phyloP scores from a whole-genome alignment of 2,888 invertebrate species.

The Nineta flava region DNA sequence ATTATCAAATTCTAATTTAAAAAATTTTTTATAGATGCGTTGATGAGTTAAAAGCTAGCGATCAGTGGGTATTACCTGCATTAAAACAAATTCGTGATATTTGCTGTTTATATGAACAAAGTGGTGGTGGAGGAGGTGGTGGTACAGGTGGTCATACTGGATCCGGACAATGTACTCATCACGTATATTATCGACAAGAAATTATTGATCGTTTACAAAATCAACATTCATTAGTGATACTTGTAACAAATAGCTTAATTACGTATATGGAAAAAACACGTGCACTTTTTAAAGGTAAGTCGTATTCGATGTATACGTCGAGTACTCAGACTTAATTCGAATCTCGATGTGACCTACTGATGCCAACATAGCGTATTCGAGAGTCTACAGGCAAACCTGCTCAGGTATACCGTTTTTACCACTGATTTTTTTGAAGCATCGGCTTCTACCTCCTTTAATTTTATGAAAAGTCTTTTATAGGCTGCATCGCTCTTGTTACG shows the following conservation, averaged over 20 bases:
- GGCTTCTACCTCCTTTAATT: no score
- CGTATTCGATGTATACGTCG: no score
- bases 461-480: no score
- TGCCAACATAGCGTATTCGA: no score
- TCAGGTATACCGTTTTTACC: no score
- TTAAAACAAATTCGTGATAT: slow-evolving; percentile 92
- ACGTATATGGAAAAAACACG: slow-evolving; percentile 81
- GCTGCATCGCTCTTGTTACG: no score
- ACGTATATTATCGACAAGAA: slow-evolving; percentile 37
- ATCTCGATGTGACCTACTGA: no score
- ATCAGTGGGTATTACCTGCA: slow-evolving; percentile 87
- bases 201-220: slow-evolving; percentile 82
- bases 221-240: slow-evolving; percentile 82
- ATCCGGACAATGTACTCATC: slow-evolving; percentile 34
- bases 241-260: slow-evolving; percentile 84
- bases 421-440: no score
- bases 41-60: slow-evolving; percentile 77
- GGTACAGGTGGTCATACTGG: slow-evolving; percentile 21
- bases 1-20: no score
- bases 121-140: slow-evolving; percentile 29
- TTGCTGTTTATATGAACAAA: slow-evolving; percentile 83
- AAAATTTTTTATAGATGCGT: slow-evolving; percentile 44
- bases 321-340: no score
- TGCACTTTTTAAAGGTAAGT: slow-evolving; percentile 34
- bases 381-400: no score